Conservation (phyloP, 37 sponge, comb jelly and placozoan genomes). For the Beroe forskalii region DNA sequence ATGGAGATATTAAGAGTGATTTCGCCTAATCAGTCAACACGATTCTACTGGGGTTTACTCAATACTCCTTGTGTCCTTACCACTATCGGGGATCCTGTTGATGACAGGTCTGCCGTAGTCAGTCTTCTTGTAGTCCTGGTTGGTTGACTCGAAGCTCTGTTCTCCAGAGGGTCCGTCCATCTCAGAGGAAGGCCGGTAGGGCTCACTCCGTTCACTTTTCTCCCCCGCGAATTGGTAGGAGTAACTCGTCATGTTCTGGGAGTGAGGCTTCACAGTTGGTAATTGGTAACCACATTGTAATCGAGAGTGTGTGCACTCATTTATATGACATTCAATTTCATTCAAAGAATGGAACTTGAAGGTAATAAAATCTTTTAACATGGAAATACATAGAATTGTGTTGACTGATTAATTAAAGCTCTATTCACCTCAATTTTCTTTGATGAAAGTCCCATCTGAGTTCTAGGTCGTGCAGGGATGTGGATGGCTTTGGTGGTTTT, state of each 20-base stretch:
- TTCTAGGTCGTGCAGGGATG: slow-evolving; percentile 37
- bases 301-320: too few species aligned
- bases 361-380: too few species aligned
- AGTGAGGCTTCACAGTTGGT: too few species aligned
- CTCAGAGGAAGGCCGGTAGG: neutral
- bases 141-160: slow-evolving; percentile 24
- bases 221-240: slow-evolving; percentile 62
- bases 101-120: slow-evolving; percentile 60
- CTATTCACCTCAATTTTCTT: neutral
- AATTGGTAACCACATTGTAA: too few species aligned
- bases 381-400: too few species aligned
- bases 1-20: neutral
- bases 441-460: slow-evolving; percentile 18
- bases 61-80: too few species aligned
- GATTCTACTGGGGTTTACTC: too few species aligned
- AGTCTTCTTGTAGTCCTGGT: neutral
- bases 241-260: slow-evolving; percentile 52
- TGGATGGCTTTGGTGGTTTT: slow-evolving; percentile 61
- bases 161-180: slow-evolving; percentile 41
- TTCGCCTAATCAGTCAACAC: neutral
- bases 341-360: too few species aligned
- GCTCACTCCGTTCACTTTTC: neutral
- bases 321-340: too few species aligned
- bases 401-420: too few species aligned
- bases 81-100: slow-evolving; percentile 31